A percentile compares a stretch with the other conserved stretches of the same genome.
phyloP scores from a whole-genome alignment of 2,797 vertebrate species.

The Bovichtus variegatus region DNA sequence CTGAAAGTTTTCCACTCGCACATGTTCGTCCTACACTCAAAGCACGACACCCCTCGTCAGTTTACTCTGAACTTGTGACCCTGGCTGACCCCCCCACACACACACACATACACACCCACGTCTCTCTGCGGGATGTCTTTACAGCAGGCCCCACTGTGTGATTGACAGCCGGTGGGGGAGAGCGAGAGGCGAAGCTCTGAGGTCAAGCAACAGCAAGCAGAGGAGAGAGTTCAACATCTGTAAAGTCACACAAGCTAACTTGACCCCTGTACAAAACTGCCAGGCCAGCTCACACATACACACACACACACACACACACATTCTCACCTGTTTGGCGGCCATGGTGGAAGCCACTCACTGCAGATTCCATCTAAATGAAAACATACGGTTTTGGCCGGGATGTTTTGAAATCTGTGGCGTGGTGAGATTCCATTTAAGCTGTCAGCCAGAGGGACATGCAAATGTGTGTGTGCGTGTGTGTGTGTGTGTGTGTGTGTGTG shows the following conservation, averaged over 20 bases:
- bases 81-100: conserved; percentile 20
- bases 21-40: conserved; percentile 53
- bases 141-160: conserved; percentile 64
- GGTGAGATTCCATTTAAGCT: conserved; percentile 66
- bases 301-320: background rate
- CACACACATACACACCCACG: conserved; percentile 14
- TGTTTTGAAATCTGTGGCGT: conserved; percentile 55
- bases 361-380: conserved; percentile 44
- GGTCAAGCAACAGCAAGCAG: conserved; percentile 66
- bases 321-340: conserved; percentile 56
- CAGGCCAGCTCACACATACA: conserved; percentile 20
- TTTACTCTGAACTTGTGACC: conserved; percentile 83
- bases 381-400: conserved; percentile 47
- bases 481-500: background rate
- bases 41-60: conserved; percentile 63
- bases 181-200: conserved; percentile 39
- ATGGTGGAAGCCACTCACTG: conserved; percentile 39
- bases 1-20: conserved; percentile 58
- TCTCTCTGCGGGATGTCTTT: conserved; percentile 61
- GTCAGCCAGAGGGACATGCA: conserved; percentile 62
- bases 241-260: conserved; percentile 61
- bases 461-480: conserved; percentile 12
- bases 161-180: conserved; percentile 68
- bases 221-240: conserved; percentile 69
- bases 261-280: conserved; percentile 52